A percentile compares a stretch with the other conserved stretches of the same genome.
Conservation (phyloP, 2,113 vertebrate species). For the Ciconia maguari region DNA sequence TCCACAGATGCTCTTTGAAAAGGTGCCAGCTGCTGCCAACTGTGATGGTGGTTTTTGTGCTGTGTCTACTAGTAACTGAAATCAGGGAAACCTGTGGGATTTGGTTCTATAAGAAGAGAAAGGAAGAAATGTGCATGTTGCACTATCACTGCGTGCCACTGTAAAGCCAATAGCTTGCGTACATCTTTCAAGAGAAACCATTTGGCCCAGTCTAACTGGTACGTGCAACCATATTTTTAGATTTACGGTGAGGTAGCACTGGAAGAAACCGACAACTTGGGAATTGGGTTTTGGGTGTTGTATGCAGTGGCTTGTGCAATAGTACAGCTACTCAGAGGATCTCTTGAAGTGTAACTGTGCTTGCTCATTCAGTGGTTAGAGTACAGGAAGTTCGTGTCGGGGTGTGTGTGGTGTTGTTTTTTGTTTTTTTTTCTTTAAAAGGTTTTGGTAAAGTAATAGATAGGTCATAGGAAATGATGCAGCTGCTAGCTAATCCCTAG, state of each 20-base stretch:
- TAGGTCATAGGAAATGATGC: conserved; percentile 63
- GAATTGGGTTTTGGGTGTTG: conserved; percentile 36
- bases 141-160: fast-evolving
- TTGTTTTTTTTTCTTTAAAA: neutral
- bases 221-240: neutral
- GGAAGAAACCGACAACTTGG: neutral
- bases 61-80: neutral
- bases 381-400: conserved; percentile 43
- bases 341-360: conserved; percentile 21
- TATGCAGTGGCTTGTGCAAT: conserved; percentile 50
- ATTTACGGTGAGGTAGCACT: neutral
- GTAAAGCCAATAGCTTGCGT: neutral
- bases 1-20: conserved; percentile 8
- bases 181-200: neutral
- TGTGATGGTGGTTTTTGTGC: neutral
- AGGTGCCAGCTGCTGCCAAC: neutral
- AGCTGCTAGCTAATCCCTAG: conserved; percentile 32
- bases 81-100: neutral
- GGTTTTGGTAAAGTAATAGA: conserved; percentile 52
- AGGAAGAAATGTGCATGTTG: neutral
- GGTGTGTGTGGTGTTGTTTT: neutral
- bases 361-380: conserved; percentile 56
- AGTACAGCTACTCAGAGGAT: conserved; percentile 25
- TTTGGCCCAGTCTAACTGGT: neutral
- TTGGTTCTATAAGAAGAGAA: neutral